These are phyloP conservation scores for Proteles cristata DNA, from an alignment of 2,113 vertebrate genomes.

Conservation along the genomic window DNA sequence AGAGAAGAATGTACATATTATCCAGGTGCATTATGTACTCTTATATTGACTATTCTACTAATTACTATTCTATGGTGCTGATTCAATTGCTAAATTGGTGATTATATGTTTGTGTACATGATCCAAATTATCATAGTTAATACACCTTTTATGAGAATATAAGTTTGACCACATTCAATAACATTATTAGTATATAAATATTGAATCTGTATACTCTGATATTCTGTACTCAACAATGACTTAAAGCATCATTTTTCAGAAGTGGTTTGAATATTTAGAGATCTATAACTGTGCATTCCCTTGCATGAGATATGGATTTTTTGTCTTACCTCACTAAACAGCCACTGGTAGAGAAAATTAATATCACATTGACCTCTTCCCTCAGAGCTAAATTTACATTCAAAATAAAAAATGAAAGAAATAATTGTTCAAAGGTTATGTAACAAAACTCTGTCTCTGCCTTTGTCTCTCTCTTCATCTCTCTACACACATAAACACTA, in stretches of 20 bases:
- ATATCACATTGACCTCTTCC: constrained; percentile 35
- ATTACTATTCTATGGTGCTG: not conserved
- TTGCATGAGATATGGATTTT: constrained; percentile 47
- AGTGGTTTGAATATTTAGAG: constrained; percentile 46
- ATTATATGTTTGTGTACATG: not conserved
- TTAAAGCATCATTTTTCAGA: constrained; percentile 61
- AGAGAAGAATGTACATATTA: not conserved
- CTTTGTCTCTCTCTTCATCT: not conserved
- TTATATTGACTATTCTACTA: not conserved
- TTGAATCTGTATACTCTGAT: not conserved
- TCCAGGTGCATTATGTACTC: not conserved
- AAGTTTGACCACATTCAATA: constrained; percentile 62
- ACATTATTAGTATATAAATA: constrained; percentile 57
- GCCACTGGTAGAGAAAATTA: constrained; percentile 30
- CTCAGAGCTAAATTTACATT: constrained; percentile 44
- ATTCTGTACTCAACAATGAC: constrained; percentile 1
- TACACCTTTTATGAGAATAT: constrained; percentile 34
- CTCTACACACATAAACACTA: not conserved
- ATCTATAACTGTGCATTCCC: constrained; percentile 35
- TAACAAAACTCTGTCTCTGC: not conserved
- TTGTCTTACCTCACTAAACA: constrained; percentile 9
- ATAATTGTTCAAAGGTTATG: not conserved
- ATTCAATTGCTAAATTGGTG: constrained; percentile 18
- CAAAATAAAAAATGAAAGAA: constrained; percentile 38
- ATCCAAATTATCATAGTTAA: constrained; percentile 44